Conservation (phyloP, 2,113 vertebrate genomes). For the Bos taurus region ARS-UCD2.0 NC_037338.1:18950001-18950500, state of each 20-base stretch:
- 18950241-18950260: background rate
- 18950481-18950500: fast-evolving
- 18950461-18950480: background rate
- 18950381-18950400: background rate
- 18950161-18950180: background rate
- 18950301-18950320: background rate
- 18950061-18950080: background rate
- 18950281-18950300: background rate
- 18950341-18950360: background rate
- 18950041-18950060: background rate
- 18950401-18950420: no score
- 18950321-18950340: background rate
- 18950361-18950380: background rate
- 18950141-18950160: background rate
- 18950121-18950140: fast-evolving
- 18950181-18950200: background rate
- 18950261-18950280: background rate
- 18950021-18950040: background rate
- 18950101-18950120: background rate
- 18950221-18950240: background rate
- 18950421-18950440: background rate
- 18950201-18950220: background rate
- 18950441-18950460: background rate
- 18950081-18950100: no score
- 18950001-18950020: background rate